Conservation (phyloP, 2,113 vertebrate species). For the Collichthys lucidus region DNA sequence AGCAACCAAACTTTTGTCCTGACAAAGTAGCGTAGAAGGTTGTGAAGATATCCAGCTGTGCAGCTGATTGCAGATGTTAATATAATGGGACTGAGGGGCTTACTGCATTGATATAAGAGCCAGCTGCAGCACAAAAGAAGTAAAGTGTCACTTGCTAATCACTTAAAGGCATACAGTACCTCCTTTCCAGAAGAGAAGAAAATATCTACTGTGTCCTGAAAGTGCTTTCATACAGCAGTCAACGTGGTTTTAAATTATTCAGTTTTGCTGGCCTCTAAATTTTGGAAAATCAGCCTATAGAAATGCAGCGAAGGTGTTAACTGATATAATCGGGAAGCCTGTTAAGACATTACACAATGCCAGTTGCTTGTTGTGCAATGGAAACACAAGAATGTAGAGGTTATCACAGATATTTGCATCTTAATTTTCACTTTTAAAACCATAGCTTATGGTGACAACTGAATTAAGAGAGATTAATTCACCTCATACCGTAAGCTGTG, state of each 20-base stretch:
- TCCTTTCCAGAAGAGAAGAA: conserved; percentile 3
- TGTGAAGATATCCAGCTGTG: conserved; percentile 64
- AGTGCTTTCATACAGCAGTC: conserved; percentile 1
- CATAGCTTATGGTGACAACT: too few relatives aligned
- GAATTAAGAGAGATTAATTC: neutral
- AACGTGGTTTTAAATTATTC: neutral
- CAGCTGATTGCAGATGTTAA: conserved; percentile 70
- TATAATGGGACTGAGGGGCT: conserved; percentile 62
- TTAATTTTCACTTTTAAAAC: neutral
- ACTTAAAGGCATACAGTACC: neutral
- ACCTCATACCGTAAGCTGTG: neutral
- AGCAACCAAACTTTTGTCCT: conserved; percentile 52
- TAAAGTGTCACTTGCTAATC: conserved; percentile 26
- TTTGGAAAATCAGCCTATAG: neutral
- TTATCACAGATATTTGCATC: neutral
- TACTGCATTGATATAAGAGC: conserved; percentile 64
- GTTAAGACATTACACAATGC: neutral
- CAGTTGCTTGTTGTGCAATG: neutral
- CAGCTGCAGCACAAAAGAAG: conserved; percentile 60
- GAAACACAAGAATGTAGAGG: neutral
- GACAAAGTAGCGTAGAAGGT: conserved; percentile 55
- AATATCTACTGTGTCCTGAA: neutral
- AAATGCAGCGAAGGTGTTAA: neutral
- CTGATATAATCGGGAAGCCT: neutral
- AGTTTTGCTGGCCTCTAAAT: neutral